Base-by-base conservation (phyloP, 2,888 invertebrate genomes). In the Mythimna vitellina region DNA sequence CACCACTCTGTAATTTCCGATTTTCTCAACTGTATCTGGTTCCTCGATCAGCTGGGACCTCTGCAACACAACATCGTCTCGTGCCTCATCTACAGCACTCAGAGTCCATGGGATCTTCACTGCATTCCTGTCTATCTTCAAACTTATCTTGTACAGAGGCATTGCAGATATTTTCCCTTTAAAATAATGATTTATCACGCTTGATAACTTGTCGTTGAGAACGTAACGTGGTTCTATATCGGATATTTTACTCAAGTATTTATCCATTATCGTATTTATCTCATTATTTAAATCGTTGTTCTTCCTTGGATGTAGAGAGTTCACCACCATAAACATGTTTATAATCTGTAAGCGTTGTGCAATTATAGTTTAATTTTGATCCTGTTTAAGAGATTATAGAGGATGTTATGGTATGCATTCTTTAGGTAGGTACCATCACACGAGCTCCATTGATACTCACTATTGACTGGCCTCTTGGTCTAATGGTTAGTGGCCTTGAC, bases 71-170 rank as follows among this genome's bases (percentile, higher is more conserved):
- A 12, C 60, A 25, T 70, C 64, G 12, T 17, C 17, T 49, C 42
- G 46, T 49, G 17, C 6, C 8, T 65, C 51, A 17, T 62, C 29
- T 56, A 61, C 62, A 10, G 38, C 12, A 1, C 56, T 62, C 25
- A 93, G 53, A 54, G 89, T 90, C 95, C 95, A 95, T 0, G 95
- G 95, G 76, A 95, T 94, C 86, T 91, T 92, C 2, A 95, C 91
- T 0, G 95, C 94, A 12, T 88, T 92, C 35, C 92, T 89, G 77
- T 95, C 94, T 57, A 95, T 90, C 80, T 92, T 93, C 42, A 95
- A 80, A 72, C 89, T 92, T 66, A 95, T 88, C 83, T 90, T 93
- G 80, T 90, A 95, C n/a, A 95, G 75, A 1, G 95, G 95, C 32
- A 95, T 91, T 0, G 91, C 88, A 38, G 89, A 92, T 42, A 95